Conservation (phyloP, 2,797 vertebrate species). For the Coregonus suidteri region DNA sequence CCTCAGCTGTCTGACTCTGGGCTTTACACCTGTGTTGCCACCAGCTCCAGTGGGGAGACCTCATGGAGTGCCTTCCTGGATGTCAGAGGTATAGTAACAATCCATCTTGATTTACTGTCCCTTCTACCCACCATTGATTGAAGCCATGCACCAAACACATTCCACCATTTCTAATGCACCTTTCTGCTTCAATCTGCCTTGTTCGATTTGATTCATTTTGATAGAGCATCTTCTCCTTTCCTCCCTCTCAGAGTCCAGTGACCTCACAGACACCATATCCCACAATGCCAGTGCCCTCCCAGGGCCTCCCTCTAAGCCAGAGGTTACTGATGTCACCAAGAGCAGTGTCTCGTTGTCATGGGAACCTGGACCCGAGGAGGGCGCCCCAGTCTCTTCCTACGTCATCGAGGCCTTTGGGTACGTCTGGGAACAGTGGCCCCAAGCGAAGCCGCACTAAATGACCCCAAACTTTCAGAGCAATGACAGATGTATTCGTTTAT, state of each 20-base stretch:
- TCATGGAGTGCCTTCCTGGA: constrained; percentile 94
- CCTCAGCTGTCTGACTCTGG: constrained; percentile 86
- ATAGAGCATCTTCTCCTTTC: neutral
- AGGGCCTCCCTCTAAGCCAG: constrained; percentile 91
- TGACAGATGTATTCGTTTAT: constrained; percentile 61
- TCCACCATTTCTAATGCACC: too few species aligned
- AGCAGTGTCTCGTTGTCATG: constrained; percentile 95
- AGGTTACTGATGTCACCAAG: constrained; percentile 93
- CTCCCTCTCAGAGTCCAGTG: constrained; percentile 80
- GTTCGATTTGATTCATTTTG: neutral
- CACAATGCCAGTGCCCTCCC: constrained; percentile 88
- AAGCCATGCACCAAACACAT: neutral
- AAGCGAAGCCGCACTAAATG: constrained; percentile 28
- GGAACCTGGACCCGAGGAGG: constrained; percentile 85
- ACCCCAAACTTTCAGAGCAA: constrained; percentile 61
- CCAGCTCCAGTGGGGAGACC: constrained; percentile 93
- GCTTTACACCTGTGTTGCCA: constrained; percentile 91
- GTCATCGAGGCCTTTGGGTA: constrained; percentile 99
- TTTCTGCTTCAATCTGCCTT: neutral
- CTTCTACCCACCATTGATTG: neutral
- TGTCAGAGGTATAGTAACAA: constrained; percentile 80
- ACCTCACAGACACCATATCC: constrained; percentile 84
- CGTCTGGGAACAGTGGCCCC: constrained; percentile 64
- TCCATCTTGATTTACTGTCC: neutral
- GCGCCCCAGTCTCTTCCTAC: constrained; percentile 85